Evolutionary conservation across 1,140 invertebrate genomes (phyloP).

Genomic region (Monochamus saltuarius): DNA sequence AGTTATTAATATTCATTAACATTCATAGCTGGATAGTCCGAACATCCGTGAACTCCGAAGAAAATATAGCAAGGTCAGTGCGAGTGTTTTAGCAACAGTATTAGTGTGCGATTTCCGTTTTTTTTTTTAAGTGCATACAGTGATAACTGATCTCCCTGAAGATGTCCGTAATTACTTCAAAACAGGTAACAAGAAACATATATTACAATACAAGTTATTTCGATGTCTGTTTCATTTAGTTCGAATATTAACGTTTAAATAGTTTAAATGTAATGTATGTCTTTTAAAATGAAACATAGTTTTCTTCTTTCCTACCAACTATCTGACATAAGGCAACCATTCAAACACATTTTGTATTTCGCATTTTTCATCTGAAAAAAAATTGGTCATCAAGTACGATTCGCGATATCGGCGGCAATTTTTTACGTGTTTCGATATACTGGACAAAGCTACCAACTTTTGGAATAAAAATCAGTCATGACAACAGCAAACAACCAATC

Average conservation of each 20-base stretch:
- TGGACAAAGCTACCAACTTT: no score
- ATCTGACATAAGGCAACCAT: no score
- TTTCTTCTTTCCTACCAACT: background rate
- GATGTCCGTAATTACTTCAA: slow-evolving; percentile 26
- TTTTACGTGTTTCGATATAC: no score
- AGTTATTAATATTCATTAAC: slow-evolving; percentile 22
- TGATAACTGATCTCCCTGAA: slow-evolving; percentile 2
- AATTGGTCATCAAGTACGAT: no score
- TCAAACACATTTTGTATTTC: no score
- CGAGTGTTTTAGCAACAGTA: background rate
- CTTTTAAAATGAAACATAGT: slow-evolving; percentile 5
- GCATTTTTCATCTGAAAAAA: no score
- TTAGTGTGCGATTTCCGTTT: background rate
- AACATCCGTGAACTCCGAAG: slow-evolving; percentile 5
- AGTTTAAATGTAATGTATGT: background rate
- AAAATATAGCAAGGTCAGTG: slow-evolving; percentile 18
- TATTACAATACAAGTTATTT: slow-evolving; percentile 14
- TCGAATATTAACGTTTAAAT: background rate
- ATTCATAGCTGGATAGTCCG: background rate
- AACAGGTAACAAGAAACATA: slow-evolving; percentile 23
- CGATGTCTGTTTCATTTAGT: slow-evolving; percentile 1
- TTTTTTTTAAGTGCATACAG: slow-evolving; percentile 8
- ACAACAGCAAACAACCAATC: no score
- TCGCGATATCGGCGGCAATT: no score
- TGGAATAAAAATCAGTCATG: no score